phyloP scores from a whole-genome alignment of 1,140 invertebrate species.

The Nephila pilipes region DNA sequence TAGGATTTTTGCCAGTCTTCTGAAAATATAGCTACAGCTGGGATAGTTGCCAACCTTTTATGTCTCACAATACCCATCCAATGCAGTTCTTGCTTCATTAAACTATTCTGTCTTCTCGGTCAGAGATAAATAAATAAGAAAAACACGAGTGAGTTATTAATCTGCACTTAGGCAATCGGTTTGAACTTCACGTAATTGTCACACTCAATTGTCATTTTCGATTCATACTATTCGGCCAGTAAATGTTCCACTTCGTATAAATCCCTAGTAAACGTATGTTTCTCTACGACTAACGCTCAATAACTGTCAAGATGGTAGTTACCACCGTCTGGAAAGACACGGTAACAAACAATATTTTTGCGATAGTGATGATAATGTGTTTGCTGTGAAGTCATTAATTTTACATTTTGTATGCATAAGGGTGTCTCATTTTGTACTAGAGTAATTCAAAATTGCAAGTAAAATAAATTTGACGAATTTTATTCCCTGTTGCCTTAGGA shows the following conservation, averaged over 20 bases:
- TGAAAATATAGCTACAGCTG: constrained; percentile 38
- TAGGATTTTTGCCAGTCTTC: constrained; percentile 35
- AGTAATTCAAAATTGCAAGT: too few species aligned
- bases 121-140: constrained; percentile 48
- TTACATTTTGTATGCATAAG: constrained; percentile 1
- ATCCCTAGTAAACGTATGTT: constrained; percentile 55
- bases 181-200: constrained; percentile 29
- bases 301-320: constrained; percentile 18
- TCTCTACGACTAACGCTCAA: constrained; percentile 1
- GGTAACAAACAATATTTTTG: neutral
- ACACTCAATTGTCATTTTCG: constrained; percentile 42
- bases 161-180: constrained; percentile 46
- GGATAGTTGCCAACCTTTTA: constrained; percentile 59
- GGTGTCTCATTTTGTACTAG: neutral
- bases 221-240: constrained; percentile 5
- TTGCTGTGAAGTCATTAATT: neutral
- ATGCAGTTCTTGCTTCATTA: constrained; percentile 68
- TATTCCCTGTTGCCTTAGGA: too few species aligned
- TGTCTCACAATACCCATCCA: constrained; percentile 44
- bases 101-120: constrained; percentile 2
- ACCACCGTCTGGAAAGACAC: neutral
- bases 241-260: constrained; percentile 48
- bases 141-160: constrained; percentile 48
- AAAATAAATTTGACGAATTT: too few species aligned
- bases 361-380: too few species aligned